Evolutionary conservation across 1,140 invertebrate species (phyloP).

Genomic region (Aphaenogaster ashmeadi): DNA sequence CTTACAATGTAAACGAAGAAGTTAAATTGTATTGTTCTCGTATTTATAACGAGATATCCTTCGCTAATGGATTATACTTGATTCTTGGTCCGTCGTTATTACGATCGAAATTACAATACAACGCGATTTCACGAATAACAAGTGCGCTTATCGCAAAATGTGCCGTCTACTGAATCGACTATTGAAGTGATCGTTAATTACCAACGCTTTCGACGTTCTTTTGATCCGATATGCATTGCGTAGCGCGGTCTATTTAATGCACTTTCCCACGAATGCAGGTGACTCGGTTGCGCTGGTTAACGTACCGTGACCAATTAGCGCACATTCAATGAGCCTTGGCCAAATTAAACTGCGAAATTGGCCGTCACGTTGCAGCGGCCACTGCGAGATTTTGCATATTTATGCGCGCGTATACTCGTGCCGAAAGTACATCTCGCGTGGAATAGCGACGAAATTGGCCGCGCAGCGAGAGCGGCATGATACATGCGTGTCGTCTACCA

Average conservation of each 20-base stretch:
- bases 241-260: constrained; percentile 51
- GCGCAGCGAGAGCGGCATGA: constrained; percentile 15
- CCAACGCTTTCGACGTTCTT: constrained; percentile 45
- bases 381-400: not conserved
- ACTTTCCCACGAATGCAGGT: constrained; percentile 69
- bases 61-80: not conserved
- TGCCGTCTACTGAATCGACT: not conserved
- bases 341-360: constrained; percentile 61
- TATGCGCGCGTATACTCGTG: constrained; percentile 15
- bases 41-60: not conserved
- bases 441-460: constrained; percentile 66
- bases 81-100: too few species aligned
- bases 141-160: not conserved
- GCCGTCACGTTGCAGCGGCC: constrained; percentile 41
- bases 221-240: constrained; percentile 24
- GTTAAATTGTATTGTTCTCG: not conserved
- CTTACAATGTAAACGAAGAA: too few species aligned
- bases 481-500: constrained; percentile 24
- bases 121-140: not conserved
- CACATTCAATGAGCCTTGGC: constrained; percentile 35
- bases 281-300: constrained; percentile 58
- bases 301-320: constrained; percentile 71
- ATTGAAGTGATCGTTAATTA: constrained; percentile 38
- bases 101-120: not conserved
- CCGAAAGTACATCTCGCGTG: constrained; percentile 22